Base-by-base conservation (phyloP, 2,797 vertebrate genomes). In the Protonibea diacanthus region DNA sequence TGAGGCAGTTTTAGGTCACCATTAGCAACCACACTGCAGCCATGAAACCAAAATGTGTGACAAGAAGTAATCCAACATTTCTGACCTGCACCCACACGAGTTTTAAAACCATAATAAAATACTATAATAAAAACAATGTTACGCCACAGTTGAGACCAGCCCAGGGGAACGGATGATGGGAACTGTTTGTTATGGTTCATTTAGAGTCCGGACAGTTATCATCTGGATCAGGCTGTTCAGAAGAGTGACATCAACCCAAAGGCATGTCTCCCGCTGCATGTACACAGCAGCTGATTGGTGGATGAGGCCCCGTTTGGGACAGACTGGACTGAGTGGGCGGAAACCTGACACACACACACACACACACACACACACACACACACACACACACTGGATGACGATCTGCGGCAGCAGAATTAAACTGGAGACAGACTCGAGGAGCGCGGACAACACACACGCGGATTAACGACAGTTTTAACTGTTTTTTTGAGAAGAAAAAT, bases 161-260 rank as follows among this genome's bases (percentile, higher is more conserved):
- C 29, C 29, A 9, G 33, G 33, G 33, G 33, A 38, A 29, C 33
- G 1, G 33, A 2, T 38, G 33, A 38, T 38, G 33, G 33, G 33
- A 42, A 11, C 1, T 2, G 5, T 9, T 18, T 58, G 45, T 45
- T 21, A 1, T 48, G 21, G 29, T 12, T 10, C 48, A 42, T 58
- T 48, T 10, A 5, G 27, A 14, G 2, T 44, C 5, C 4, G 3
- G 0, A 8, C 14, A 6, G 7, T 7, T 0, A 4, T 8, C 3
- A 0, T 64, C 3, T 12, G 11, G 15, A 29, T 23, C 18, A 1
- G 25, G 7, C 4, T 29, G 40, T 51, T 69, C 25, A 25, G 25
- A 29, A 82, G 45, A 12, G 29, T 91, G 89, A 91, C 86, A 9
- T 91, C 90, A 87, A 5, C 0, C 3, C 1, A 23, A 0, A 74